These are phyloP conservation scores for Phasia obesa DNA, from an alignment of 2,888 invertebrate genomes.

Conservation along the genomic window DNA sequence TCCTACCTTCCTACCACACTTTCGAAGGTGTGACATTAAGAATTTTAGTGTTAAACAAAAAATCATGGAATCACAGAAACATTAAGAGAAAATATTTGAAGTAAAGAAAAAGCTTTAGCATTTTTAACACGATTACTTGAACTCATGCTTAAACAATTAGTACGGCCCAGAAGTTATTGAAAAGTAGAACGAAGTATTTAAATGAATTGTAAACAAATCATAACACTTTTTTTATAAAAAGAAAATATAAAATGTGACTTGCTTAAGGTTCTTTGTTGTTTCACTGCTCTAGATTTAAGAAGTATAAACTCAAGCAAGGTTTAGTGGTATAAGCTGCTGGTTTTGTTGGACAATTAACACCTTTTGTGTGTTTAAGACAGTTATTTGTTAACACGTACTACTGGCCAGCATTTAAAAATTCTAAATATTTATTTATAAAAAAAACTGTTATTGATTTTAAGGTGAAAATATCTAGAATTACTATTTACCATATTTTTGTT, in stretches of 20 bases:
- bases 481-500: conserved; percentile 18
- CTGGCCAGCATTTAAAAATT: not conserved
- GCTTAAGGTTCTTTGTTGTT: conserved; percentile 40
- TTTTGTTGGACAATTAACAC: conserved; percentile 53
- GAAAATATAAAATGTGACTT: conserved; percentile 17
- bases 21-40: conserved; percentile 58
- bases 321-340: not conserved
- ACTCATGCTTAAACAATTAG: conserved; percentile 67
- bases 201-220: too few species aligned
- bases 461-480: conserved; percentile 24
- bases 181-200: conserved; percentile 3
- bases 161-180: not conserved
- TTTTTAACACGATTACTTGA: conserved; percentile 4
- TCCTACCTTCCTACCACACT: not conserved
- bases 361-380: not conserved
- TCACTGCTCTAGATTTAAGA: conserved; percentile 70
- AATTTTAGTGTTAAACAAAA: conserved; percentile 34
- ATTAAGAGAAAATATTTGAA: not conserved
- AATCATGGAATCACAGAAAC: conserved; percentile 59
- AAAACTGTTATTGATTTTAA: conserved; percentile 11
- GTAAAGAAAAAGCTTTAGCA: not conserved
- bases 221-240: too few species aligned
- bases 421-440: conserved; percentile 25
- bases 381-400: not conserved
- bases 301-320: not conserved